Base-by-base conservation (phyloP, 2,888 invertebrate genomes). In the Megaustenia siamemsis region DNA sequence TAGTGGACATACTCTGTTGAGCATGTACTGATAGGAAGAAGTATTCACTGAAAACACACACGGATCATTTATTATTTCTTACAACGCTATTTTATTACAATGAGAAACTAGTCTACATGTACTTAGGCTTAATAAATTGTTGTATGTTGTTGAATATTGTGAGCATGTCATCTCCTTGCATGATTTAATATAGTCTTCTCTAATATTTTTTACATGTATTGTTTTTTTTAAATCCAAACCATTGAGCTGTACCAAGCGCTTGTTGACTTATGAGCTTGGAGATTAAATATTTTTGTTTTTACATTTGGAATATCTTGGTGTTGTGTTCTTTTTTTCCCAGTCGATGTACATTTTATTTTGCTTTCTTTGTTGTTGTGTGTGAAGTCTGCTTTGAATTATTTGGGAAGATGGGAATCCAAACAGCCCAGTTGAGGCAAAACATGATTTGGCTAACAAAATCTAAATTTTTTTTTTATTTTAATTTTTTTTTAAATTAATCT, bases 241-340 rank as follows among this genome's bases (percentile, higher is more conserved):
- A 15, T 15, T 8, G 28, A 28, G 15, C 12, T 63, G 63, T 53
- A 18, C 32, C 32, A 63, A 63, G 15, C n/a, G 43, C 71, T n/a
- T 10, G 10, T 71, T 73, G 43, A 45, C 15, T 71, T 71, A 45
- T 45, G 49, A 32, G 73, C 73, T 73, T 73, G 45, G 49, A 24
- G 28, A 73, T 73, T 73, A 73, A 73, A 73, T 73, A 32, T 45
- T 24, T 32, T 73, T 73, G 49, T 38, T 40, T 40, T 69, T 24
- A n/a, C 10, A 32, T 32, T 73, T 73, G 49, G 32, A 73, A 3
- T 49, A 18, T 18, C 21, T 73, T 73, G 68, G 45, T 73, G 73
- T 63, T 60, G 43, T 73, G 73, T 73, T 73, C 18, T 49, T 73
- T 18, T 32, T 24, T 24, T 0, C 24, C 40, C 38, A 40, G n/a